These are phyloP conservation scores for Colletes collaris DNA, from an alignment of 2,888 invertebrate species.

Conservation along the genomic window DNA sequence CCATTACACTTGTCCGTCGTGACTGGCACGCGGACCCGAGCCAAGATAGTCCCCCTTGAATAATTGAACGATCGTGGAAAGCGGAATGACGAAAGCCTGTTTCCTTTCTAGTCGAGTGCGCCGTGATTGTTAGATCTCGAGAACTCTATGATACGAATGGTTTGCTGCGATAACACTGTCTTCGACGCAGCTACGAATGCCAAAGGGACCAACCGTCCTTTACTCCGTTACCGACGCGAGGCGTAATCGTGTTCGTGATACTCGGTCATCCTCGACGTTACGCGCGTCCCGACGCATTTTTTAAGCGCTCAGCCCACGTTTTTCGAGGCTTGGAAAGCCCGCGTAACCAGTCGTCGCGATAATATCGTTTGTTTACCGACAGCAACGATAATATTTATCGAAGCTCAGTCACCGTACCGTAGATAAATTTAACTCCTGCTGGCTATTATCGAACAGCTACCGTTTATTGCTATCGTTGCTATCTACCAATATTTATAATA, in stretches of 20 bases:
- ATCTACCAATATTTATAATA: constrained; percentile 1
- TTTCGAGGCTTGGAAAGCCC: not conserved
- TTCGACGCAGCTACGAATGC: too few species aligned
- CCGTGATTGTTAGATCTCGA: constrained; percentile 6
- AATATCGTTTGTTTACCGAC: constrained; percentile 19
- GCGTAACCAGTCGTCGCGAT: not conserved
- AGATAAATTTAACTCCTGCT: constrained; percentile 13
- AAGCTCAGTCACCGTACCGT: constrained; percentile 1
- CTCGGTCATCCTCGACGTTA: too few species aligned
- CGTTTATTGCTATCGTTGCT: constrained; percentile 7
- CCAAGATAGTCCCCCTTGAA: constrained; percentile 57
- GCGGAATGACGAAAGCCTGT: constrained; percentile 71
- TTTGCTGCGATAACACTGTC: not conserved
- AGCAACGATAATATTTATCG: constrained; percentile 28
- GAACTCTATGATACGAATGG: not conserved
- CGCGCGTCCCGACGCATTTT: too few species aligned
- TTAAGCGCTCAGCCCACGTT: too few species aligned
- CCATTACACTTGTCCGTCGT: constrained; percentile 64
- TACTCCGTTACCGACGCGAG: too few species aligned
- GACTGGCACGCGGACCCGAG: constrained; percentile 21
- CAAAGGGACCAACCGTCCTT: too few species aligned
- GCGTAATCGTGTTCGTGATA: too few species aligned
- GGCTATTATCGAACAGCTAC: not conserved
- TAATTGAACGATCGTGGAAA: constrained; percentile 75
- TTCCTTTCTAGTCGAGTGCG: constrained; percentile 61